Evolutionary conservation across 2,797 vertebrate genomes (phyloP).

Genomic region (Florisuga fusca): DNA sequence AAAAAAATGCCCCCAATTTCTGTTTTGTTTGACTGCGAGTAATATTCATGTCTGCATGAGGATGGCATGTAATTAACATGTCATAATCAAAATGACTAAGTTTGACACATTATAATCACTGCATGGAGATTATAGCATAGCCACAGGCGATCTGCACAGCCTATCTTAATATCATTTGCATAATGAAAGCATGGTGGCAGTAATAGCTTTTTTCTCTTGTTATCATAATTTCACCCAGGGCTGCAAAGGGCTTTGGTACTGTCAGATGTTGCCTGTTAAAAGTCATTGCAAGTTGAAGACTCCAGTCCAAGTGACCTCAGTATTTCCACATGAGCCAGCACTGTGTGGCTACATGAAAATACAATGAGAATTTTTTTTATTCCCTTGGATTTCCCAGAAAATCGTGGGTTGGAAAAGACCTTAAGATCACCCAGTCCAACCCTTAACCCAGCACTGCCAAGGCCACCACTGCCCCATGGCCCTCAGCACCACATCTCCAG

Average conservation of each 20-base stretch:
- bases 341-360: fast-evolving
- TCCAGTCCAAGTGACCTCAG: constrained; percentile 70
- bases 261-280: constrained; percentile 90
- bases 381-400: neutral
- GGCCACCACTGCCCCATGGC: no score
- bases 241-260: constrained; percentile 86
- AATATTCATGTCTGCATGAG: constrained; percentile 94
- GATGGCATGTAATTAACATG: constrained; percentile 99
- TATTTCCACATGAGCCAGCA: neutral
- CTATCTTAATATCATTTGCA: constrained; percentile 99
- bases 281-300: constrained; percentile 75
- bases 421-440: no score
- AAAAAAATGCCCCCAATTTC: constrained; percentile 79
- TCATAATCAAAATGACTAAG: constrained; percentile 98
- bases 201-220: constrained; percentile 99
- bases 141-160: constrained; percentile 89
- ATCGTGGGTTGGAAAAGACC: no score
- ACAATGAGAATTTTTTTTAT: fast-evolving
- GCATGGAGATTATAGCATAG: constrained; percentile 96
- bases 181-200: constrained; percentile 98
- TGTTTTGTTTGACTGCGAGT: constrained; percentile 87
- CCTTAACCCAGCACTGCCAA: no score
- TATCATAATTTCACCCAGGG: constrained; percentile 99
- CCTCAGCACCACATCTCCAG: no score
- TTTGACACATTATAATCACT: constrained; percentile 99